phyloP scores from a whole-genome alignment of 2,113 vertebrate genomes.

The Suncus etruscus region DNA sequence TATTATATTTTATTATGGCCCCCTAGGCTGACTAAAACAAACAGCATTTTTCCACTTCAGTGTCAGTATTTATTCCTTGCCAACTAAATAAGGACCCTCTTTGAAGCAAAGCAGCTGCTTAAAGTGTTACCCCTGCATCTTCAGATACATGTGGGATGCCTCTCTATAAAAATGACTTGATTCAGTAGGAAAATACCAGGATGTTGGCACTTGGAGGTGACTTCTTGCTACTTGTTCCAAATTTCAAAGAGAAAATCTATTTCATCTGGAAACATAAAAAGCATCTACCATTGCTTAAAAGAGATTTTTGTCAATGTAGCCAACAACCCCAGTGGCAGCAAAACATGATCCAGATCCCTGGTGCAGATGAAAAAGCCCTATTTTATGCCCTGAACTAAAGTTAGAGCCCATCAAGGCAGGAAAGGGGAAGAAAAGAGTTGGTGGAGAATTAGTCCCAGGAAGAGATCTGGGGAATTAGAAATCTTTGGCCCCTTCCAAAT shows the following conservation, averaged over 20 bases:
- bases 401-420: constrained; percentile 24
- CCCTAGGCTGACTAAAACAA: neutral
- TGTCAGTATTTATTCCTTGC: constrained; percentile 12
- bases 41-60: neutral
- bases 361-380: neutral
- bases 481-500: constrained; percentile 60
- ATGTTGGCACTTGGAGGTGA: neutral
- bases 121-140: constrained; percentile 5
- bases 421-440: neutral
- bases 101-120: constrained; percentile 6
- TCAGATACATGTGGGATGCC: neutral
- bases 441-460: constrained; percentile 36
- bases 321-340: neutral
- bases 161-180: neutral
- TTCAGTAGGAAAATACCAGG: constrained; percentile 6
- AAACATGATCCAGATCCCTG: constrained; percentile 31
- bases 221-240: neutral
- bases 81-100: constrained; percentile 55
- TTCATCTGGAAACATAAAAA: constrained; percentile 9
- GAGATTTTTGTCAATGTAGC: neutral
- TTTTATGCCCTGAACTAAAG: neutral
- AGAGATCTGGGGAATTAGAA: constrained; percentile 65
- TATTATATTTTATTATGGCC: constrained; percentile 24
- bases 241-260: neutral
- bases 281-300: constrained; percentile 38